phyloP scores from a whole-genome alignment of 2,113 vertebrate genomes.

The Natator depressus region DNA sequence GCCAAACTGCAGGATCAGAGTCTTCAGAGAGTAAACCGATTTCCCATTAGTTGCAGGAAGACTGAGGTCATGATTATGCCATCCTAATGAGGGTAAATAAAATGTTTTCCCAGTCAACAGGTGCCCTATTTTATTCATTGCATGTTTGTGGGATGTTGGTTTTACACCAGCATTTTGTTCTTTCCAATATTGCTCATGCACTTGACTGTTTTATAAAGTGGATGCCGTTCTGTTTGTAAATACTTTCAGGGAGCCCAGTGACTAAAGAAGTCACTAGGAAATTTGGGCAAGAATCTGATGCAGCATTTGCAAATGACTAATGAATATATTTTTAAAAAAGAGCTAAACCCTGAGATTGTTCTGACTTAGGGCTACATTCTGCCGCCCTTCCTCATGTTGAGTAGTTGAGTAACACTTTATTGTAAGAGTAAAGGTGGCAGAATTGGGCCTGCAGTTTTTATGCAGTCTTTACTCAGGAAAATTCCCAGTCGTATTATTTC shows the following conservation, averaged over 20 bases:
- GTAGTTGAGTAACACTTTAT: not conserved
- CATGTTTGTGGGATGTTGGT: not conserved
- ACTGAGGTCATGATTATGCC: constrained; percentile 4
- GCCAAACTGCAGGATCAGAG: constrained; percentile 28
- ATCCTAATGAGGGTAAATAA: constrained; percentile 34
- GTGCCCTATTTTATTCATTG: not conserved
- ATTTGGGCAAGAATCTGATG: not conserved
- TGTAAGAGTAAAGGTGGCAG: not conserved
- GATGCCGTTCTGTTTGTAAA: not conserved
- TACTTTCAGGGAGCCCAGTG: not conserved
- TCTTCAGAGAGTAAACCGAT: constrained; percentile 20
- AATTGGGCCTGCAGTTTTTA: accelerated
- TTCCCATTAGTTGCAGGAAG: constrained; percentile 45
- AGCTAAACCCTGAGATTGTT: not conserved
- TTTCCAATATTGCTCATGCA: accelerated
- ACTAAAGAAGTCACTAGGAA: not conserved
- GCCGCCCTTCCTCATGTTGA: not conserved
- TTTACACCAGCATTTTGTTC: not conserved
- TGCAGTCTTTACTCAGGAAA: accelerated
- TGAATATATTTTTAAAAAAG: not conserved
- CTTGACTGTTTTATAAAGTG: not conserved
- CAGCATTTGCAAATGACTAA: not conserved
- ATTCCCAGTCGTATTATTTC: not conserved
- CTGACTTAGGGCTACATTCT: accelerated
- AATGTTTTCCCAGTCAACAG: not conserved